Evolutionary conservation across 2,113 vertebrate species (phyloP).

Genomic region (Poecilia latipinna): DNA sequence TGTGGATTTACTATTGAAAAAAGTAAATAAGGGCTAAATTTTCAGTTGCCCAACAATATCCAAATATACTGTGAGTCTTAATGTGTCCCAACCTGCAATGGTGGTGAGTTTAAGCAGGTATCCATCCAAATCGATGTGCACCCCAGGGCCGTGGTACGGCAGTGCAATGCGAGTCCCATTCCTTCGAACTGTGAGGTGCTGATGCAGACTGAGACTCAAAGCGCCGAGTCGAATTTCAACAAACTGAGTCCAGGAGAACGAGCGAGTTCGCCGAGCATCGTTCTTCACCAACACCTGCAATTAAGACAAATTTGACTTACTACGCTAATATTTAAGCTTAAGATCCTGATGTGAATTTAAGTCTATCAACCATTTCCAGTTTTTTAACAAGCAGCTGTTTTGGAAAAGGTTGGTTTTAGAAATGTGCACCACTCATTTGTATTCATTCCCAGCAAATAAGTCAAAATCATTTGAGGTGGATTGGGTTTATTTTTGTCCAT

Average conservation of each 20-base stretch:
- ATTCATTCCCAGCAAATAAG: no score
- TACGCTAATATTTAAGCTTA: not conserved
- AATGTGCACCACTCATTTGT: no score
- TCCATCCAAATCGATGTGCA: constrained; percentile 93
- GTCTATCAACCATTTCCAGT: not conserved
- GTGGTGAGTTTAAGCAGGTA: constrained; percentile 96
- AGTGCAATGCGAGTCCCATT: constrained; percentile 93
- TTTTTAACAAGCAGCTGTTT: not conserved
- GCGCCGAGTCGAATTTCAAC: constrained; percentile 88
- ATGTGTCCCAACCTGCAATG: constrained; percentile 82
- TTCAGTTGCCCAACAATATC: not conserved
- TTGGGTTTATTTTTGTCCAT: no score
- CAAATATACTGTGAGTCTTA: not conserved
- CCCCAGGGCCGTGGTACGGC: constrained; percentile 87
- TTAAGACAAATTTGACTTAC: not conserved
- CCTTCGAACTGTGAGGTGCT: constrained; percentile 93
- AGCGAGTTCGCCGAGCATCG: constrained; percentile 91
- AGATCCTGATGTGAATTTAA: not conserved
- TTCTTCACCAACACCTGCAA: constrained; percentile 91
- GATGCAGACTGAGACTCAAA: constrained; percentile 89
- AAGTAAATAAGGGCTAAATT: not conserved
- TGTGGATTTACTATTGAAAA: not conserved
- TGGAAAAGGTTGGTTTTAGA: no score
- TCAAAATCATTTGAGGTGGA: no score
- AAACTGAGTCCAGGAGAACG: constrained; percentile 98